Evolutionary conservation across 2,113 vertebrate genomes (phyloP).

Genomic region (Phyllostomus hastatus): DNA sequence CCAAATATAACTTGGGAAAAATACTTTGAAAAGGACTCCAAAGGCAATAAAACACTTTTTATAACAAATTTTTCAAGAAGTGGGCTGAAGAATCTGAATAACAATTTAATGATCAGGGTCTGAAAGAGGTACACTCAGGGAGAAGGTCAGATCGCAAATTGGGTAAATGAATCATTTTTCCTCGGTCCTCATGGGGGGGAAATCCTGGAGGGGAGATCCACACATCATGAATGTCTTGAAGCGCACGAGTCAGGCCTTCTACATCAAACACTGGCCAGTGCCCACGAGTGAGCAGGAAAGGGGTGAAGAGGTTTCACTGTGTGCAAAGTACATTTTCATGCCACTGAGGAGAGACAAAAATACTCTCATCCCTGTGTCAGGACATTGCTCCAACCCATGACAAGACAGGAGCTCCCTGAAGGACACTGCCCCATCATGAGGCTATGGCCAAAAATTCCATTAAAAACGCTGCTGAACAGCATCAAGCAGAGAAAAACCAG

Average conservation of each 20-base stretch:
- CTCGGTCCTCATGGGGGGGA: background rate
- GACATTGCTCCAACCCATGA: background rate
- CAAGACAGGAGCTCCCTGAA: constrained; percentile 4
- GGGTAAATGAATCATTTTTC: constrained; percentile 29
- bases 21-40: constrained; percentile 54
- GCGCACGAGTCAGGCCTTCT: background rate
- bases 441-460: background rate
- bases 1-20: constrained; percentile 47
- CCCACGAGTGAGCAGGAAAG: background rate
- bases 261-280: background rate
- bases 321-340: background rate
- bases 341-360: background rate
- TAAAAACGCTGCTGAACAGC: background rate
- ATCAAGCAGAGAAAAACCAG: background rate
- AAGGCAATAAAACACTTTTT: constrained; percentile 50
- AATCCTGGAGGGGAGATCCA: background rate
- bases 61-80: constrained; percentile 2
- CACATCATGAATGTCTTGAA: background rate
- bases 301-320: background rate
- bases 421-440: background rate
- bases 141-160: constrained; percentile 27
- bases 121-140: background rate
- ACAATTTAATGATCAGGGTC: constrained; percentile 33
- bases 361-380: background rate
- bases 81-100: background rate